Conservation (phyloP, 2,113 vertebrate genomes). For the Thalassoma bifasciatum region DNA sequence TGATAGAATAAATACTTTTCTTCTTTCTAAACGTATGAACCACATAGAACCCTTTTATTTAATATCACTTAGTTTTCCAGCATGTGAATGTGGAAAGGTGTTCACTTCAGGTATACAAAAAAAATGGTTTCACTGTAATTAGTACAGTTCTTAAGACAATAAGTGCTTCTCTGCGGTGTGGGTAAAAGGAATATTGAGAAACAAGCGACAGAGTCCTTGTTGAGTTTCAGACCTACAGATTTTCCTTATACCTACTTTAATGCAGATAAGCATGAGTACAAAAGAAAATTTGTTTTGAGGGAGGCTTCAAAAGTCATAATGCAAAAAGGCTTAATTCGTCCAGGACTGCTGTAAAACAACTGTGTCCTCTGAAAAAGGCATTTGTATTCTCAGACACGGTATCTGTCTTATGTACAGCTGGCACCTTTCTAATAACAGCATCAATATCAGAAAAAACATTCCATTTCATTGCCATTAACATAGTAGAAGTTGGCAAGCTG, state of each 20-base stretch:
- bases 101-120: conserved; percentile 60
- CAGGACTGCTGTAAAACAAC: conserved; percentile 35
- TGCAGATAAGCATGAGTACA: conserved; percentile 46
- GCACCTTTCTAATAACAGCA: conserved; percentile 22
- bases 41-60: conserved; percentile 33
- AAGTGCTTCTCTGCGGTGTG: conserved; percentile 47
- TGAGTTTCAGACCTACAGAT: conserved; percentile 35
- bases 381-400: conserved; percentile 17
- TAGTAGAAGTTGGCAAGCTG: conserved; percentile 42
- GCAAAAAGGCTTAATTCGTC: conserved; percentile 33
- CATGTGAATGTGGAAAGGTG: conserved; percentile 55
- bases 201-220: conserved; percentile 37
- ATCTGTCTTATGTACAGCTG: conserved; percentile 21
- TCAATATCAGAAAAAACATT: conserved; percentile 47
- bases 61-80: conserved; percentile 37
- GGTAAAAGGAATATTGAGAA: conserved; percentile 34
- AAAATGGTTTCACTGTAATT: conserved; percentile 47
- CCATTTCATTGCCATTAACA: conserved; percentile 36
- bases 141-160: conserved; percentile 56
- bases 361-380: conserved; percentile 46
- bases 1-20: conserved; percentile 52
- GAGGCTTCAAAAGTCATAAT: conserved; percentile 33
- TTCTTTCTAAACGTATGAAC: conserved; percentile 42
- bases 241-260: conserved; percentile 50
- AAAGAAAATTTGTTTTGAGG: conserved; percentile 34